Evolutionary conservation across 2,113 vertebrate species (phyloP), one percentile per base, ranked within the genome.

Genomic region (Pedetes capensis): DNA sequence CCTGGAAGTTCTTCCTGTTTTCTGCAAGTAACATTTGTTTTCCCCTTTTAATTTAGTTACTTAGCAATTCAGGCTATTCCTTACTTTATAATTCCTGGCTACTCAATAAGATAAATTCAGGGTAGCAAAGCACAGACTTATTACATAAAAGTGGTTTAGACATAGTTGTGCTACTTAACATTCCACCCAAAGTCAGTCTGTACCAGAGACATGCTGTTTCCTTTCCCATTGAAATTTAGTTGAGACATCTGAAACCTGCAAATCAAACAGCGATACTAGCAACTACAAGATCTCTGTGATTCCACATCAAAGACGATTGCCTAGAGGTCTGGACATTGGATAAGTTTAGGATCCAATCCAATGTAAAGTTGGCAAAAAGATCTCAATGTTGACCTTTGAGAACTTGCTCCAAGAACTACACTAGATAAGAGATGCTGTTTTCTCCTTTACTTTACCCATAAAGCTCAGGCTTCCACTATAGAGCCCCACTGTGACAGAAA

Each of bases 1-100:
- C 49, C 49, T 92, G 34, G 82, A 80, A 94, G 53, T 63, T 86
- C 78, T 89, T 71, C 69, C 68, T 93, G 9, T 89, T 90, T 87
- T 85, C 23, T 80, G 80, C 63, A 64, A 84, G 4, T 82, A 64
- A 37, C 8, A 47, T 82, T 93, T 80, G 42, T n/a, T 86, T 72
- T 37, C 49, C 63, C 11, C 34, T 37, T 72, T 79, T n/a, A 71
- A 5, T 16, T 57, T 64, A 91, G 22, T 42, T 59, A 8, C 66
- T 76, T 34, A 92, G 29, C 37, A 71, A 27, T 61, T 71, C 68
- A 92, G 49, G 29, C 53, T 83, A 2, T 76, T 37, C 57, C 39
- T 74, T 57, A 51, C 72, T 89, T 75, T 69, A 94, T 95, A 81
- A 9, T 75, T 86, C 10, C 55, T 68, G 87, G 57, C 39, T 66